These are phyloP conservation scores for Lamprologus callipterus DNA, from an alignment of 2,113 vertebrate genomes.

Conservation along the genomic window DNA sequence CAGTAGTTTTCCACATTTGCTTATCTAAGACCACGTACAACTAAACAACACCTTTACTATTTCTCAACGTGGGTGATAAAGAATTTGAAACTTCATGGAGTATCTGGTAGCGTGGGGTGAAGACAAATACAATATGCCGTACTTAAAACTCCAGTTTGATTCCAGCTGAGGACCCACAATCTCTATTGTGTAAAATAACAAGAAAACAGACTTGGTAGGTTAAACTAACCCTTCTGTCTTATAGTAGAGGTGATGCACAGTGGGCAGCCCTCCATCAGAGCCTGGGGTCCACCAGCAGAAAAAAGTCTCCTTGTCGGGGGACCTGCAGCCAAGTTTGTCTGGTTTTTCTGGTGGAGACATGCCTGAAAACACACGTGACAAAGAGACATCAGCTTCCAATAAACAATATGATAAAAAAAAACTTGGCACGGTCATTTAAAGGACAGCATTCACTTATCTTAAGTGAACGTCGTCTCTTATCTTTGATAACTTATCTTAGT, in stretches of 20 bases:
- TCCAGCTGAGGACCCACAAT: background rate
- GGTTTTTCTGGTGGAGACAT: slow-evolving; percentile 79
- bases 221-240: slow-evolving; percentile 74
- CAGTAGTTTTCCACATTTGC: slow-evolving; percentile 38
- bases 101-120: background rate
- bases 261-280: slow-evolving; percentile 77
- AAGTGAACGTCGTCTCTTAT: background rate
- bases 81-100: background rate
- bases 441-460: background rate
- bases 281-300: slow-evolving; percentile 88
- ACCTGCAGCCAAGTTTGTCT: slow-evolving; percentile 73
- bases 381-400: background rate
- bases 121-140: background rate
- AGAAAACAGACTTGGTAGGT: background rate
- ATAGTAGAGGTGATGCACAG: slow-evolving; percentile 78
- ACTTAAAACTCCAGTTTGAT: background rate
- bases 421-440: background rate
- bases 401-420: background rate
- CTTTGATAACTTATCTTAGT: background rate
- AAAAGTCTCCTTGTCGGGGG: slow-evolving; percentile 88
- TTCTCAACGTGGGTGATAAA: background rate
- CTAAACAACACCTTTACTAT: background rate
- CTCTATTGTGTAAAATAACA: background rate
- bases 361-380: slow-evolving; percentile 63
- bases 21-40: background rate